Evolutionary conservation across 2,888 invertebrate species (phyloP).

Genomic region (Callimorpha dominula): DNA sequence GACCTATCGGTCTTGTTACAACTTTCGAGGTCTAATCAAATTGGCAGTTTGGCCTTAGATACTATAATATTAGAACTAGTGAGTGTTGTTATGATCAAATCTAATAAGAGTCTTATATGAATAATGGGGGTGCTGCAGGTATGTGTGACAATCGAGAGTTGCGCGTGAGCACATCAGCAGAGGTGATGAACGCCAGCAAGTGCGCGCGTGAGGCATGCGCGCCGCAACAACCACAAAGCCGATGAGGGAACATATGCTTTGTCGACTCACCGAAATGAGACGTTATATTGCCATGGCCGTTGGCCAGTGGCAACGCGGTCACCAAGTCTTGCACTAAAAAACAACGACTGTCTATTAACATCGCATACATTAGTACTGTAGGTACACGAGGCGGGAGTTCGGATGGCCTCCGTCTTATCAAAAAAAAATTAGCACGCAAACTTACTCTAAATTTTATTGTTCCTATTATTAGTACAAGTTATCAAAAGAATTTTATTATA

Average conservation of each 20-base stretch:
- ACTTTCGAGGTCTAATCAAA: constrained; percentile 43
- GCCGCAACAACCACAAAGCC: constrained; percentile 84
- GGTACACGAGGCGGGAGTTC: constrained; percentile 41
- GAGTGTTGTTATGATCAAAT: constrained; percentile 25
- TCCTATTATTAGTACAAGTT: constrained; percentile 47
- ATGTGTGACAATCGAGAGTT: constrained; percentile 9
- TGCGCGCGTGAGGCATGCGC: constrained; percentile 79
- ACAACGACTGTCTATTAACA: constrained; percentile 85
- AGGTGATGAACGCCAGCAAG: constrained; percentile 65
- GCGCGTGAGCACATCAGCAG: constrained; percentile 61
- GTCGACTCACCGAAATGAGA: constrained; percentile 87
- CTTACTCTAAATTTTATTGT: constrained; percentile 56
- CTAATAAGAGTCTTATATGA: constrained; percentile 41
- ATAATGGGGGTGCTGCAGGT: constrained; percentile 19
- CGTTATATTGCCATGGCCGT: constrained; percentile 86
- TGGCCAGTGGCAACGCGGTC: constrained; percentile 86
- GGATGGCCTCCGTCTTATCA: constrained; percentile 59
- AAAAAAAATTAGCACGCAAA: constrained; percentile 49
- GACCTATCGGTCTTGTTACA: constrained; percentile 37
- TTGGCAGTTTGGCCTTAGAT: constrained; percentile 36
- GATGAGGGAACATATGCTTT: constrained; percentile 78
- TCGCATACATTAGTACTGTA: constrained; percentile 72
- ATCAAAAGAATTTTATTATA: constrained; percentile 55
- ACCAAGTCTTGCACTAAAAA: constrained; percentile 88
- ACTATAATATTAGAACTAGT: constrained; percentile 29